These are phyloP conservation scores for Hetaerina titia DNA, from an alignment of 2,888 invertebrate species.

Conservation along the genomic window DNA sequence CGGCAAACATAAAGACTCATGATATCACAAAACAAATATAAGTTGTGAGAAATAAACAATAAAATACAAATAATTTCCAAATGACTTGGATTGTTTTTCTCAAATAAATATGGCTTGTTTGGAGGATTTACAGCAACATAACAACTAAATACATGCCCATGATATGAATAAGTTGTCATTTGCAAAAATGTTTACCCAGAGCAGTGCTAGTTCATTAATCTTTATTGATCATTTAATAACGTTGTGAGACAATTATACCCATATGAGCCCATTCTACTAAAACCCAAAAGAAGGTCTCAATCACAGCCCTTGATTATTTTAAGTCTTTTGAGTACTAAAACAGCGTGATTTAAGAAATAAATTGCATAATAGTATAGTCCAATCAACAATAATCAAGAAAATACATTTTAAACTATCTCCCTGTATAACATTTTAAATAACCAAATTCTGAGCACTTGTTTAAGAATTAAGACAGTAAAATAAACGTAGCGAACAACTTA, in stretches of 20 bases:
- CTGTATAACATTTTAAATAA: background rate
- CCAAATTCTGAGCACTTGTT: background rate
- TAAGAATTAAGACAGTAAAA: background rate
- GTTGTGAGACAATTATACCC: too few species aligned
- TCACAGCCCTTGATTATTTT: background rate
- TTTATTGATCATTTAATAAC: too few species aligned
- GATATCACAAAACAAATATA: too few species aligned
- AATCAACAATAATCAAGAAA: background rate
- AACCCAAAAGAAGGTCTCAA: background rate
- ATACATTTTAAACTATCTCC: background rate
- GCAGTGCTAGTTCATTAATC: too few species aligned
- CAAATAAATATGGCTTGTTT: too few species aligned
- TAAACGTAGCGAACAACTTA: constrained; percentile 64
- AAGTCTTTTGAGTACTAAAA: background rate
- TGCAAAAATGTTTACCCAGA: too few species aligned
- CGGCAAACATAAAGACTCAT: background rate
- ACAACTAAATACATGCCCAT: too few species aligned
- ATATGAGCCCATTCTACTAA: background rate
- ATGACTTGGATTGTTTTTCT: too few species aligned
- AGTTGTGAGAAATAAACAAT: too few species aligned
- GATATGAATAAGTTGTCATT: too few species aligned
- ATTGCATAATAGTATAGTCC: background rate
- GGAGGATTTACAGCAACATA: too few species aligned
- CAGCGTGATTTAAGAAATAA: background rate
- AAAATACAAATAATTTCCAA: too few species aligned